A percentile compares a stretch with the other conserved stretches of the same genome.
Evolutionary conservation across 2,797 vertebrate genomes (phyloP).

Genomic region (Ispidina lecontei): DNA sequence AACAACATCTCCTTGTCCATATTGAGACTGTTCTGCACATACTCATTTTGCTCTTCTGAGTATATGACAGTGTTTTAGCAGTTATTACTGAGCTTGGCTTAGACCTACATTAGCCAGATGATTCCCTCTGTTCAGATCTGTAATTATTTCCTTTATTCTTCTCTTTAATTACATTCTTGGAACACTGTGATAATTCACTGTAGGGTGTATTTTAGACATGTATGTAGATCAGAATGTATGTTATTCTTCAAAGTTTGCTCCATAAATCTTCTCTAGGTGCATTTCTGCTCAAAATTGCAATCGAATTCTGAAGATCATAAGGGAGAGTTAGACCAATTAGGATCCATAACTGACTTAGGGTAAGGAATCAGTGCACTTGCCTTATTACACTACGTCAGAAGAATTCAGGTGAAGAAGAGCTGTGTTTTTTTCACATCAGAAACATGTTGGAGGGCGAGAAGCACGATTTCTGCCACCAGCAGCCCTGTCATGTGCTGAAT

Average conservation of each 20-base stretch:
- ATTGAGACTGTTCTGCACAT: neutral
- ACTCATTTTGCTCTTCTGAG: neutral
- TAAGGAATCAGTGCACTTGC: neutral
- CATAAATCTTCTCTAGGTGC: neutral
- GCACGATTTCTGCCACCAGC: neutral
- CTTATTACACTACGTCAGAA: neutral
- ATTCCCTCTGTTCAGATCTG: constrained; percentile 18
- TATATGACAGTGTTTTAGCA: neutral
- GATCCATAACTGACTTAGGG: neutral
- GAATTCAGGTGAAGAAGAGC: neutral
- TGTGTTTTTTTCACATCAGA: neutral
- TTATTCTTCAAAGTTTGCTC: neutral
- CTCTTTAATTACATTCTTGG: constrained; percentile 37
- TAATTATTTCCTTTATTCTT: constrained; percentile 46
- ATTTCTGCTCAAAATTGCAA: neutral
- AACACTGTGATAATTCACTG: neutral
- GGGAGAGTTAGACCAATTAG: neutral
- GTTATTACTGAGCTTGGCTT: constrained; percentile 13
- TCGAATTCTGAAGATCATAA: neutral
- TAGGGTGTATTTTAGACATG: neutral
- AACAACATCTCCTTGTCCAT: neutral
- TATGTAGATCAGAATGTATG: neutral
- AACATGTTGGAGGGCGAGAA: neutral
- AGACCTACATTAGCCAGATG: constrained; percentile 18
- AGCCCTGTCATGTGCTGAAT: neutral